A percentile compares a stretch with the other conserved stretches of the same genome.
These are phyloP conservation scores for Dipus sagitta DNA, from an alignment of 2,797 vertebrate genomes.

Conservation along the genomic window DNA sequence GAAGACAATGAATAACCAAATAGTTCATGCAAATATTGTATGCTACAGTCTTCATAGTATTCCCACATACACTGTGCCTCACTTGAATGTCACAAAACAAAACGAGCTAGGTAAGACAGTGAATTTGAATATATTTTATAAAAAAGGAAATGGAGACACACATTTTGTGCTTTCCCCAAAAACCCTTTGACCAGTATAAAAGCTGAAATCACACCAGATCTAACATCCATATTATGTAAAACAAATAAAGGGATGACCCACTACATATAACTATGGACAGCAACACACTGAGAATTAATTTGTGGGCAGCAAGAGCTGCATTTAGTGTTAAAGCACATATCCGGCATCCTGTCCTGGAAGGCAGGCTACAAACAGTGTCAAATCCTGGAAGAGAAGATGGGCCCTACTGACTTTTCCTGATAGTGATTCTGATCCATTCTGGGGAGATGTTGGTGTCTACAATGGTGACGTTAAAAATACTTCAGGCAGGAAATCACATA, in stretches of 20 bases:
- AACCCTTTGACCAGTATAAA: not conserved
- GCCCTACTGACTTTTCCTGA: not conserved
- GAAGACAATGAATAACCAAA: not conserved
- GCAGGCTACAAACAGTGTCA: not conserved
- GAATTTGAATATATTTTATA: not conserved
- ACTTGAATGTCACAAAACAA: not conserved
- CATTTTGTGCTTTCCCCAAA: not conserved
- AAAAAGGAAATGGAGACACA: not conserved
- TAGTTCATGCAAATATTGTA: not conserved
- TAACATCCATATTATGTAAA: not conserved
- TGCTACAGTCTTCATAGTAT: not conserved
- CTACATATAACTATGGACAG: not conserved
- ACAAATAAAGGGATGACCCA: not conserved
- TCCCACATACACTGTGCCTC: not conserved
- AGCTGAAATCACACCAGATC: not conserved
- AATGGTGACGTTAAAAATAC: not conserved
- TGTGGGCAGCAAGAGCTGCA: conserved; percentile 7
- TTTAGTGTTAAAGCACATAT: not conserved
- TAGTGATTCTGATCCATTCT: conserved; percentile 14
- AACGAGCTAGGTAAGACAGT: not conserved
- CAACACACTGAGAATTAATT: not conserved
- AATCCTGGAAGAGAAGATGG: not conserved
- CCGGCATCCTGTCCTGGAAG: not conserved
- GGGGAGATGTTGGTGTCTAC: not conserved
- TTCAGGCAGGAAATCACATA: not conserved